Conservation (phyloP, 2,113 vertebrate species). For the Tragelaphus buxtoni region DNA sequence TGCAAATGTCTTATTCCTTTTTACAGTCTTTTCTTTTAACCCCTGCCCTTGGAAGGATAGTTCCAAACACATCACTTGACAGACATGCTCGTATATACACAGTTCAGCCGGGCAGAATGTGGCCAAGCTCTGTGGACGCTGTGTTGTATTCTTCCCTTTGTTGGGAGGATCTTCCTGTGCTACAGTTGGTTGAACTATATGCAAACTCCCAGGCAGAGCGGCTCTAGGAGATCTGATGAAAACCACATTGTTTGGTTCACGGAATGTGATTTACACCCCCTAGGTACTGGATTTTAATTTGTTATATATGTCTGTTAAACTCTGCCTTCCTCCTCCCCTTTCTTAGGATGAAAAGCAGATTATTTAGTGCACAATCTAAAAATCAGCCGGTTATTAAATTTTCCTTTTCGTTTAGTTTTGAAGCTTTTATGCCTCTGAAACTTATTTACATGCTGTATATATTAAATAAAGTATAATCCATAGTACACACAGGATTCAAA, state of each 20-base stretch:
- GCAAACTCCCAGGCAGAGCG: not conserved
- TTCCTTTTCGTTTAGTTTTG: conserved; percentile 73
- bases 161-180: not conserved
- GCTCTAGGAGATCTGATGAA: conserved; percentile 28
- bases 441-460: conserved; percentile 68
- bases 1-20: not conserved
- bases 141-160: not conserved
- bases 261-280: conserved; percentile 56
- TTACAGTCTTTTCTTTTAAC: not conserved
- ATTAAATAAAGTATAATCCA: conserved; percentile 62
- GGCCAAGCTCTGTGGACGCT: rapidly evolving
- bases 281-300: conserved; percentile 60
- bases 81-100: not conserved
- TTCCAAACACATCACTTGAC: not conserved
- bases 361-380: conserved; percentile 71
- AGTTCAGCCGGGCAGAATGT: not conserved
- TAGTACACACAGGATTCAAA: conserved; percentile 19
- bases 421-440: conserved; percentile 71
- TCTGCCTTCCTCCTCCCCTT: conserved; percentile 60
- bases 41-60: not conserved
- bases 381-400: conserved; percentile 72
- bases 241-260: conserved; percentile 44
- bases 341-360: conserved; percentile 59
- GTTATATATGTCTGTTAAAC: conserved; percentile 58
- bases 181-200: not conserved